Evolutionary conservation across 2,113 vertebrate species (phyloP), one percentile per base, ranked within the genome.

Genomic region (Trematocara marginatum): DNA sequence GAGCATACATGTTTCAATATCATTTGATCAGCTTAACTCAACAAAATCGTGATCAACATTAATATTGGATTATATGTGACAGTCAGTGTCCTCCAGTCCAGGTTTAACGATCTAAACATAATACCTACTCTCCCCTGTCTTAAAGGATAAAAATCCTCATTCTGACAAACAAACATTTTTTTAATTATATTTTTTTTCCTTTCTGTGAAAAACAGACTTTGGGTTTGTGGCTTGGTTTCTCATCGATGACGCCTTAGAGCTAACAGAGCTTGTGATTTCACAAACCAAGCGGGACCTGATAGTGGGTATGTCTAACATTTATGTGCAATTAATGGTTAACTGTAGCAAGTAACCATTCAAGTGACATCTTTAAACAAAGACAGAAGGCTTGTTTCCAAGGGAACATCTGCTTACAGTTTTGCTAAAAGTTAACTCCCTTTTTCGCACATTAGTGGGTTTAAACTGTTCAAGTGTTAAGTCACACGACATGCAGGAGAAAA

Each of bases 361-460:
- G 53, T 93, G 87, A 88, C 82, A 76, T 88, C 88, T 90, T 82
- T 87, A 83, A 92, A 86, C 80, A 86, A 69, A 71, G 47, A 79
- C 56, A 80, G 69, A 83, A 87, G 54, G 38, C 40, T 74, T 74
- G 91, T 91, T 92, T 83, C 89, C 82, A 90, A 64, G 86, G 86
- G 76, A 86, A 92, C 86, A 83, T 40, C 66, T 85, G 79, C 88
- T 92, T 81, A 88, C 86, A 88, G 87, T 86, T 86, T 84, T 83
- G 61, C 61, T 66, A 40, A 40, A 66, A 40, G 79, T 87, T 51
- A 54, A 34, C 15, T 79, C 64, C 79, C 4, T 74, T 79, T 59
- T 42, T 13, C 18, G 49, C 35, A 66, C 34, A 83, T 89, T 54
- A 85, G 59, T 76, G n/a, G 66, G 82, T 74, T 90, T 69, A 83